Conservation (phyloP, 2,113 vertebrate species). For the Mobula hypostoma region DNA sequence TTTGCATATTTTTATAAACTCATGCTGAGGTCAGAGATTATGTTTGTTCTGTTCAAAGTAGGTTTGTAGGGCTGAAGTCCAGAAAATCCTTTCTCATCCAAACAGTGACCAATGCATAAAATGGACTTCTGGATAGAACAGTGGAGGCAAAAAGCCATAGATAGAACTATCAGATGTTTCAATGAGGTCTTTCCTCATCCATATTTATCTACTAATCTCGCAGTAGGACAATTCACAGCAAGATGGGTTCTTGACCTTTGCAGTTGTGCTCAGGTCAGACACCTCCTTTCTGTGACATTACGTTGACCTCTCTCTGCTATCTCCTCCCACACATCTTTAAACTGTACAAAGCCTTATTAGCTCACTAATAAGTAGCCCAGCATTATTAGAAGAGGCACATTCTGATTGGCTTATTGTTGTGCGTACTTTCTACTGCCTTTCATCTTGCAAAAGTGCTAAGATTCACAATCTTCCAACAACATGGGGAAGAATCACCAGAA, state of each 20-base stretch:
- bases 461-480: neutral
- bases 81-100: neutral
- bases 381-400: neutral
- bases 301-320: constrained; percentile 1
- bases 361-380: neutral
- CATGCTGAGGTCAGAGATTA: neutral
- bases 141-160: neutral
- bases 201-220: constrained; percentile 28
- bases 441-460: neutral
- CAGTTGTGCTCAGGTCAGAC: neutral
- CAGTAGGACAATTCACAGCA: constrained; percentile 6
- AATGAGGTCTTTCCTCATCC: constrained; percentile 1
- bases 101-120: neutral
- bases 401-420: constrained; percentile 6
- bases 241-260: constrained; percentile 22
- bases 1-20: neutral
- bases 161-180: neutral
- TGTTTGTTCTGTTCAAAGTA: neutral
- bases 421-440: neutral
- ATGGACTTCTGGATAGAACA: neutral
- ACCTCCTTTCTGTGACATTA: constrained; percentile 19
- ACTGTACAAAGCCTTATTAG: neutral
- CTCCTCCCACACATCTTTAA: constrained; percentile 2
- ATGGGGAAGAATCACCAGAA: neutral
- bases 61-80: neutral